Conservation (phyloP, 37 sponge, comb jelly and placozoan species). For the Beroe ovata region DNA sequence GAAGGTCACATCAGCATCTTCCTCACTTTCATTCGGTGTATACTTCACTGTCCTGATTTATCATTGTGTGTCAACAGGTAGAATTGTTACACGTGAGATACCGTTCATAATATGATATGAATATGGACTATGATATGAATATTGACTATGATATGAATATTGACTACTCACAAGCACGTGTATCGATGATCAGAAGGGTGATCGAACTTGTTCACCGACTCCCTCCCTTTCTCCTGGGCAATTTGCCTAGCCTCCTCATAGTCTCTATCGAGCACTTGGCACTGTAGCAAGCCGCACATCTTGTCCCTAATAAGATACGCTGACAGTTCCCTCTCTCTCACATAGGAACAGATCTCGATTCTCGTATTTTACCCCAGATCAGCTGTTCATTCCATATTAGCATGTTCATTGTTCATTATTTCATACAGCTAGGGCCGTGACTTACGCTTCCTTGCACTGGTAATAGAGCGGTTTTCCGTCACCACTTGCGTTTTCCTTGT, state of each 20-base stretch:
- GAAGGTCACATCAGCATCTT: not conserved
- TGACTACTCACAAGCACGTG: not conserved
- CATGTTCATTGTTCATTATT: too few relatives aligned
- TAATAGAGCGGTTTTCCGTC: not conserved
- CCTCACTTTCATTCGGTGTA: too few relatives aligned
- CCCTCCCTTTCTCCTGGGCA: not conserved
- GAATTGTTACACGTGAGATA: too few relatives aligned
- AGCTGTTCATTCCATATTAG: too few relatives aligned
- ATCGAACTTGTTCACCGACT: not conserved
- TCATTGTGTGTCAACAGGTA: too few relatives aligned
- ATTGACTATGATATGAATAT: not conserved
- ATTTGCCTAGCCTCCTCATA: not conserved
- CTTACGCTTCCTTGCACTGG: slow-evolving; percentile 19
- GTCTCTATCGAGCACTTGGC: not conserved
- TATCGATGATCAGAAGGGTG: not conserved
- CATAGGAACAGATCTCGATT: too few relatives aligned
- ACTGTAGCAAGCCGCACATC: not conserved
- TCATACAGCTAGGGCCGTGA: not conserved
- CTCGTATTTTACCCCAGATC: too few relatives aligned
- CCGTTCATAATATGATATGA: too few relatives aligned
- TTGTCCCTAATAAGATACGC: not conserved
- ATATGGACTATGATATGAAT: not conserved
- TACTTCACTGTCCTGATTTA: too few relatives aligned
- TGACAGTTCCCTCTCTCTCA: too few relatives aligned
- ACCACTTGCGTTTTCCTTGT: not conserved